Percentiles rank a stretch among this genome's conserved stretches.
These are phyloP conservation scores for Lophura nycthemera DNA, from an alignment of 2,113 vertebrate species.

Conservation along the genomic window DNA sequence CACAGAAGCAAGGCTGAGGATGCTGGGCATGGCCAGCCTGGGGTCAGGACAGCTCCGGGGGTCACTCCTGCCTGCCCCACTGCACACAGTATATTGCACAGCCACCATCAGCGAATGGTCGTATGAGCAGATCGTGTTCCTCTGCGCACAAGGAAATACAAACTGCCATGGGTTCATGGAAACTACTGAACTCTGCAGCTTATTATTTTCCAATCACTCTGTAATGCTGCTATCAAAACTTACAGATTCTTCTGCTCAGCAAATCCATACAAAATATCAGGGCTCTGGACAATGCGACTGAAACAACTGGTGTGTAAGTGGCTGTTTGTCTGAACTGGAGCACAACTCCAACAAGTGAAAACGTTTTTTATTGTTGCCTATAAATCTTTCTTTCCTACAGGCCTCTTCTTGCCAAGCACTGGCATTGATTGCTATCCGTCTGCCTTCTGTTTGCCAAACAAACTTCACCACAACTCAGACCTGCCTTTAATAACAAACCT, in stretches of 20 bases:
- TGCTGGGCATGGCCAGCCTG: background rate
- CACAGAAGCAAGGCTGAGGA: too few relatives aligned
- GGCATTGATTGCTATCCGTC: background rate
- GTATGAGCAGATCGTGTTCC: background rate
- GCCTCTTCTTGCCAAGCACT: background rate
- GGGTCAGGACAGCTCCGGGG: background rate
- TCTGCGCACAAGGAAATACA: background rate
- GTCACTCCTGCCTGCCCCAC: background rate
- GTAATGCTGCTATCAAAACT: background rate
- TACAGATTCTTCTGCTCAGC: background rate
- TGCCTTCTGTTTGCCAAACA: background rate
- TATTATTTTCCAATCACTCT: background rate
- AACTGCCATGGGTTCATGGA: background rate
- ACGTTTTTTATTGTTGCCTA: background rate
- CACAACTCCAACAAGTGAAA: background rate
- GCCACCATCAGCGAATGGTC: background rate
- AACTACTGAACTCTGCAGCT: background rate
- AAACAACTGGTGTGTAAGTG: background rate
- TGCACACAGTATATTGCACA: background rate
- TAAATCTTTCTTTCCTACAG: accelerated
- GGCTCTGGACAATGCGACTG: background rate
- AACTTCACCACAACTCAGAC: background rate
- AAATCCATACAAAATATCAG: background rate
- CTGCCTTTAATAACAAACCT: background rate
- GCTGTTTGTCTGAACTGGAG: background rate